Evolutionary conservation across 2,113 vertebrate species (phyloP).

Genomic region (Cichladusa arquata): DNA sequence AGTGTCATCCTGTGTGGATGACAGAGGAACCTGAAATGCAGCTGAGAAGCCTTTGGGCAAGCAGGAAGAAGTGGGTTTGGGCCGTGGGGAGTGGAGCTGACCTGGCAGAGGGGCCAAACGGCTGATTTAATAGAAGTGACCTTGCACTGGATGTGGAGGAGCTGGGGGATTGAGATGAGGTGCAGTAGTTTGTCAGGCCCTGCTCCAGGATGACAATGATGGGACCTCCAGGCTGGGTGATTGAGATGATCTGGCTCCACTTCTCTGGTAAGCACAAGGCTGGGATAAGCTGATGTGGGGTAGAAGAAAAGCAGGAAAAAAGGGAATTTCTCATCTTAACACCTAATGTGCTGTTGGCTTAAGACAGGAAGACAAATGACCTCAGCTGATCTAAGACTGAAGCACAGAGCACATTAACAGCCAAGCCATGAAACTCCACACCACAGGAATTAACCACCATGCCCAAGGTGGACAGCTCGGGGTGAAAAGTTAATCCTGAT

Average conservation of each 20-base stretch:
- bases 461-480: not conserved
- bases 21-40: not conserved
- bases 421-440: fast-evolving
- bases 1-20: not conserved
- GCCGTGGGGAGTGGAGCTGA: not conserved
- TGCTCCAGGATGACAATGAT: fast-evolving
- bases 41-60: not conserved
- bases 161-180: not conserved
- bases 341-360: not conserved
- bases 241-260: not conserved
- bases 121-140: not conserved
- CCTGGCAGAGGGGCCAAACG: not conserved
- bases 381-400: not conserved
- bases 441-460: not conserved
- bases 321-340: not conserved
- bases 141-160: not conserved
- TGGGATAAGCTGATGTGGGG: not conserved
- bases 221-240: not conserved
- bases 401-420: fast-evolving
- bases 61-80: not conserved
- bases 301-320: not conserved
- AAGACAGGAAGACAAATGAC: not conserved
- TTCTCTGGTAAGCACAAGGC: not conserved
- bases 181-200: not conserved
- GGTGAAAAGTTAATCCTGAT: not conserved